Evolutionary conservation across 1,140 invertebrate species (phyloP).

Genomic region (Zaprionus tsacasi): DNA sequence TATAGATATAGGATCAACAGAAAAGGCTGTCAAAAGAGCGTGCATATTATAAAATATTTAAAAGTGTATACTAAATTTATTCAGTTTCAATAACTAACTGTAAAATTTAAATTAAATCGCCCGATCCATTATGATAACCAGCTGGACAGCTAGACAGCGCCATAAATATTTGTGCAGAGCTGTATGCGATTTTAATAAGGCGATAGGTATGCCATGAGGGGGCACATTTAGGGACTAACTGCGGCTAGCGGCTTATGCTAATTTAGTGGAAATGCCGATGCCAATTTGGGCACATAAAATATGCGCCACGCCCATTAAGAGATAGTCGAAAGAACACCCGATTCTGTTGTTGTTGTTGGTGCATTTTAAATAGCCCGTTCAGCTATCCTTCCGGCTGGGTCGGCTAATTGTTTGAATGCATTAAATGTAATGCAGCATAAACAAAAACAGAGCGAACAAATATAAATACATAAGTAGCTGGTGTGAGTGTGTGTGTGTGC

Average conservation of each 20-base stretch:
- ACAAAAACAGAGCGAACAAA: slow-evolving; percentile 30
- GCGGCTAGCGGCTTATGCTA: slow-evolving; percentile 22
- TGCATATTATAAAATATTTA: neutral
- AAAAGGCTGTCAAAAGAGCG: neutral
- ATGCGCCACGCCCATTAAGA: slow-evolving; percentile 36
- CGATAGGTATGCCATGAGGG: neutral
- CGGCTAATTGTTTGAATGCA: slow-evolving; percentile 72
- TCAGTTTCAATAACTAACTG: neutral
- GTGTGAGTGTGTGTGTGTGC: neutral
- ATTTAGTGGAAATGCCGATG: slow-evolving; percentile 28
- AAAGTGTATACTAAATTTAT: neutral
- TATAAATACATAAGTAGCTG: slow-evolving; percentile 45
- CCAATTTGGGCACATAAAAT: slow-evolving; percentile 45
- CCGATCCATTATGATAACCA: neutral
- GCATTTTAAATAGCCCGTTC: slow-evolving; percentile 46
- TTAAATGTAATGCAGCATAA: slow-evolving; percentile 67
- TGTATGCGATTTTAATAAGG: slow-evolving; percentile 13
- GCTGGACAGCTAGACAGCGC: neutral
- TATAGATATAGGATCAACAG: neutral
- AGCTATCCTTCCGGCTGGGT: slow-evolving; percentile 31
- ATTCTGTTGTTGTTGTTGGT: neutral
- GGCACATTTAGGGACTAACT: slow-evolving; percentile 10
- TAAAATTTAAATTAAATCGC: neutral
- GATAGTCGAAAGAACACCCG: slow-evolving; percentile 33
- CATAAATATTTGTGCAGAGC: neutral